A percentile compares a stretch with the other conserved stretches of the same genome.
These are phyloP conservation scores for Liopterus haemorrhoidalis DNA, from an alignment of 2,888 invertebrate species.

Conservation along the genomic window DNA sequence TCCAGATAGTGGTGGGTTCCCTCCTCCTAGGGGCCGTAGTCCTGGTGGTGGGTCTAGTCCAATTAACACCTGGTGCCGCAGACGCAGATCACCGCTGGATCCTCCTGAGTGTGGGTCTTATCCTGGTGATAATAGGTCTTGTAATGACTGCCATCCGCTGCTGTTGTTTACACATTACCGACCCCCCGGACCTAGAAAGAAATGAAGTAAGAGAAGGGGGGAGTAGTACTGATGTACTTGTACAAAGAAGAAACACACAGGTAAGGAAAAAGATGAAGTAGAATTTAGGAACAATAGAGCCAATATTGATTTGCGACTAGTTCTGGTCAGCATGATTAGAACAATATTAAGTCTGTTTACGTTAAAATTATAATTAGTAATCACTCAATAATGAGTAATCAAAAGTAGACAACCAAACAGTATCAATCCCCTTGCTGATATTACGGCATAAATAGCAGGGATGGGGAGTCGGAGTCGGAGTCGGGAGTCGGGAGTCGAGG, in stretches of 20 bases:
- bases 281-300: no score
- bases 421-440: no score
- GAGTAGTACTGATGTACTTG: slow-evolving; percentile 51
- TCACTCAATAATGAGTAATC: no score
- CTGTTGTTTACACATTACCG: slow-evolving; percentile 58
- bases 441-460: no score
- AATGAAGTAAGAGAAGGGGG: slow-evolving; percentile 48
- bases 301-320: no score
- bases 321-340: no score
- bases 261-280: no score
- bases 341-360: no score
- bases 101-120: slow-evolving; percentile 61
- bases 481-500: no score
- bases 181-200: slow-evolving; percentile 48
- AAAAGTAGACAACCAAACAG: no score
- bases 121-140: slow-evolving; percentile 58
- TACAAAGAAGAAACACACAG: slow-evolving; percentile 44
- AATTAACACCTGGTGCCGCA: slow-evolving; percentile 69
- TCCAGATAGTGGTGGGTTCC: slow-evolving; percentile 69
- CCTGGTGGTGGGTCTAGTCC: slow-evolving; percentile 68
- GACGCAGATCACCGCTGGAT: slow-evolving; percentile 69
- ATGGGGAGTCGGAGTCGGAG: no score
- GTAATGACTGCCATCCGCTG: slow-evolving; percentile 61
- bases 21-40: slow-evolving; percentile 67
- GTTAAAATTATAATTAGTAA: no score